Evolutionary conservation across 2,113 vertebrate species (phyloP).

Genomic region (Embiotoca jacksoni): DNA sequence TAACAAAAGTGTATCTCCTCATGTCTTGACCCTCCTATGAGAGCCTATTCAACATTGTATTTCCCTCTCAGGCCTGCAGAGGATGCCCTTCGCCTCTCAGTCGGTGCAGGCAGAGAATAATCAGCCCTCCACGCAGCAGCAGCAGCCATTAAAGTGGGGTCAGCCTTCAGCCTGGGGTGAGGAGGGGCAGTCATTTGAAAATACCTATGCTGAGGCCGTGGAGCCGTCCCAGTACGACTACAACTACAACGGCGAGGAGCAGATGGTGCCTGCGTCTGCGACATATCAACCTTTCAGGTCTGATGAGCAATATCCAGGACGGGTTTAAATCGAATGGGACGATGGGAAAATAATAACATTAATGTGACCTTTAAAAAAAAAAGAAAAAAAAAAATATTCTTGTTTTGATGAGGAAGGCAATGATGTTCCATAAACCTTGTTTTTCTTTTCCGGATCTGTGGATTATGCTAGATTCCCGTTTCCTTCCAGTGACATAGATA

Average conservation of each 20-base stretch:
- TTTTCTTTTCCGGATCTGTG: constrained; percentile 32
- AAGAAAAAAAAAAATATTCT: too few species aligned
- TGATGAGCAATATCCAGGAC: neutral
- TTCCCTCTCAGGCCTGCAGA: constrained; percentile 73
- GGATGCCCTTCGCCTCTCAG: constrained; percentile 60
- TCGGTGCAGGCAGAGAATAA: constrained; percentile 10
- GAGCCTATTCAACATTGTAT: constrained; percentile 30
- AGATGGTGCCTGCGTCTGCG: constrained; percentile 78
- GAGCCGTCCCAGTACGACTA: constrained; percentile 73
- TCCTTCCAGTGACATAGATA: constrained; percentile 10
- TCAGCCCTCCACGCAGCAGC: constrained; percentile 7
- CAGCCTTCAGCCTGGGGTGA: constrained; percentile 36
- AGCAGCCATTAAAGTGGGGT: constrained; percentile 25
- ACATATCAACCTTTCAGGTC: constrained; percentile 82
- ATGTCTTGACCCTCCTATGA: too few species aligned
- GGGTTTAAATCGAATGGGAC: too few species aligned
- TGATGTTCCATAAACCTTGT: too few species aligned
- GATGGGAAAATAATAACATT: too few species aligned
- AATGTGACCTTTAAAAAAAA: too few species aligned
- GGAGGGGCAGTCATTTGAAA: constrained; percentile 68
- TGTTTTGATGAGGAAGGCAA: too few species aligned
- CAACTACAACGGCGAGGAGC: constrained; percentile 78
- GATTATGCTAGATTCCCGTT: constrained; percentile 45
- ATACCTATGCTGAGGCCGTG: constrained; percentile 54
- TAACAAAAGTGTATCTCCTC: neutral